phyloP scores from a whole-genome alignment of 2,888 invertebrate species.

The Tribolium freemani region DNA sequence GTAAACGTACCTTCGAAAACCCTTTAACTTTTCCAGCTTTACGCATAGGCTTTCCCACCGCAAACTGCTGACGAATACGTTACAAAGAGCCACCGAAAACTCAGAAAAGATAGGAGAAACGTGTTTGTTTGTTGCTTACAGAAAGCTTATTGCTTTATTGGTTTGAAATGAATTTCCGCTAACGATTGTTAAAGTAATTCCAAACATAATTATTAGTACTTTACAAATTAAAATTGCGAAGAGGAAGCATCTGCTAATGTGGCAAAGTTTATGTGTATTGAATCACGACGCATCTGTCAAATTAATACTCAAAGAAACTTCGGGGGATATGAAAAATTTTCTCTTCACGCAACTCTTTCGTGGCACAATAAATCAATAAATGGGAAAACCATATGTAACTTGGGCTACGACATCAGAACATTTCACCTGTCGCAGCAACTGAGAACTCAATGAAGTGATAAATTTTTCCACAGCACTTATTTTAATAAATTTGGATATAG shows the following conservation, averaged over 20 bases:
- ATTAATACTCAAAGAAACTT: slow-evolving; percentile 7
- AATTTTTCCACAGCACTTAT: too few relatives aligned
- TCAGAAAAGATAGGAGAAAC: background rate
- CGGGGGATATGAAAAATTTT: slow-evolving; percentile 8
- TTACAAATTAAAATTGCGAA: background rate
- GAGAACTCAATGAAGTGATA: too few relatives aligned
- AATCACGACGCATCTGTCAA: slow-evolving; percentile 8
- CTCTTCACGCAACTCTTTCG: slow-evolving; percentile 30
- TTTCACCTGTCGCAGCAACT: slow-evolving; percentile 7
- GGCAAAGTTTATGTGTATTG: background rate
- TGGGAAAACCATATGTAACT: slow-evolving; percentile 22
- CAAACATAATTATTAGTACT: background rate
- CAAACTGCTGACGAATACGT: slow-evolving; percentile 11
- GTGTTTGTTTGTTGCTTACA: slow-evolving; percentile 2
- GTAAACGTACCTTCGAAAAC: slow-evolving; percentile 8
- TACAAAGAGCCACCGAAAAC: slow-evolving; percentile 14
- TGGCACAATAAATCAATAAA: slow-evolving; percentile 37
- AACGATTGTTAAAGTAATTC: background rate
- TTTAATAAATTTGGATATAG: too few relatives aligned
- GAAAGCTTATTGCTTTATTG: background rate
- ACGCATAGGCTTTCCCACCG: slow-evolving; percentile 1
- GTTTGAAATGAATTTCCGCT: too few relatives aligned
- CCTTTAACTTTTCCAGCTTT: slow-evolving; percentile 1
- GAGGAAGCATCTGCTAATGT: background rate
- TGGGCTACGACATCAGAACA: slow-evolving; percentile 21